Base-by-base conservation (phyloP, 2,113 vertebrate species). In the Thalassarche chlororhynchos region DNA sequence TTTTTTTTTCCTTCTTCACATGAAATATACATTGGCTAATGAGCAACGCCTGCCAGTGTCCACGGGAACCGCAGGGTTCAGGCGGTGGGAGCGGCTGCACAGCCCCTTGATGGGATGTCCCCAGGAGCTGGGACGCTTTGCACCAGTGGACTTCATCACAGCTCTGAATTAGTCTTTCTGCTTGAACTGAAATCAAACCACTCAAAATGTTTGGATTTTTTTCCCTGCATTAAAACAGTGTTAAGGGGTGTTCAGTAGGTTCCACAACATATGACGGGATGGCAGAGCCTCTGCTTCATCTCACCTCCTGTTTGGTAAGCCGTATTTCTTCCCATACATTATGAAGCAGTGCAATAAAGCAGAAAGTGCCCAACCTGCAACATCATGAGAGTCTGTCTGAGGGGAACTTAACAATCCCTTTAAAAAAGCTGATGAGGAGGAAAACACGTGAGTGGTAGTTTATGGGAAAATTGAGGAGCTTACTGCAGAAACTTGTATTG, bases 71-170 rank as follows among this genome's bases (percentile, higher is more conserved):
- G 11, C 6, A 17, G 60, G 29, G 10, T 19, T 66, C 64, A 84
- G 19, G n/a, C 3, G 2, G 34, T 46, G 20, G 42, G 25, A 38
- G 9, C 0, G 0, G 49, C 52, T 61, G 28, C 18, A 12, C 31
- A 42, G 16, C 16, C 14, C n/a, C 34, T 60, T 3, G 2, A 20
- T 62, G 60, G 75, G 51, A 62, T 14, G 42, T n/a, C 34, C 14
- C 13, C 38, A 44, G 64, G 42, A 61, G 14, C 42, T 90, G 47
- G 25, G 26, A 49, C 8, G 1, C 19, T 76, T 49, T 51, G 32
- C 28, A n/a, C 19, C 3, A 0, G 17, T 0, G 0, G 14, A 28
- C 29, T 81, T 84, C 46, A 42, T 64, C 61, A 74, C 26, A 75
- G 38, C 20, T 78, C 47, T 6, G 2, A 55, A 57, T 55, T 52